Evolutionary conservation across 1,140 invertebrate genomes (phyloP), one percentile per base, ranked within the genome.

Genomic region (Drosophila ogumai): DNA sequence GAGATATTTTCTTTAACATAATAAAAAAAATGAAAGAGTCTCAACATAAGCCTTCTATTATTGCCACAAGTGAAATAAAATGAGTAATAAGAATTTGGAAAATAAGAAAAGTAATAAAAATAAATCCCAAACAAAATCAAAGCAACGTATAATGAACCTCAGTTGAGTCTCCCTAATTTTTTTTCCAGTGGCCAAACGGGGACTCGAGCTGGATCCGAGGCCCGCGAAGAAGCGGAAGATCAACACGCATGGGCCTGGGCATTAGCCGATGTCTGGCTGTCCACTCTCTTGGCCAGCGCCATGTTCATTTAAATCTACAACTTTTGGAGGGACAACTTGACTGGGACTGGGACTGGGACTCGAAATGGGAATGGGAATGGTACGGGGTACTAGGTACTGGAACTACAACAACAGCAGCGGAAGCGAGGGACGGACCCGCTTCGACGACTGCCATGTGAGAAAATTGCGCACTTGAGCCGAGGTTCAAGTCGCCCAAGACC

Each of bases 291-390:
- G 77, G 63, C 69, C 71, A 64, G 65, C 65, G 85, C 80, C 84
- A 88, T 88, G 84, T 88, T 90, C 85, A 90, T 90, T 90, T 88
- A 88, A 88, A 88, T 88, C 85, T 88, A 88, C 85, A 91, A 91
- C 80, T 84, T 86, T 88, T 81, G 82, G 82, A 91, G 88, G 87
- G 88, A 91, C 82, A 87, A 90, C 82, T 91, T 91, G 88, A 91
- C 80, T 82, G 54, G 7, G 68, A 57, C 80, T 82, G 54, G 7
- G 68, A 57, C 58, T 74, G 40, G 47, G 43, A 71, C 41, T 59
- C 59, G 68, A 43, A 61, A 57, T 67, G 72, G 52, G 52, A 50
- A 56, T 54, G 57, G 40, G 49, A 40, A 50, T 22, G 47, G 22
- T 44, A 19, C 17, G 15, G 15, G 38, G 25, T 49, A 49, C 46